Evolutionary conservation across 2,113 vertebrate species (phyloP), one percentile per base, ranked within the genome.

Genomic region (Callithrix jacchus): DNA sequence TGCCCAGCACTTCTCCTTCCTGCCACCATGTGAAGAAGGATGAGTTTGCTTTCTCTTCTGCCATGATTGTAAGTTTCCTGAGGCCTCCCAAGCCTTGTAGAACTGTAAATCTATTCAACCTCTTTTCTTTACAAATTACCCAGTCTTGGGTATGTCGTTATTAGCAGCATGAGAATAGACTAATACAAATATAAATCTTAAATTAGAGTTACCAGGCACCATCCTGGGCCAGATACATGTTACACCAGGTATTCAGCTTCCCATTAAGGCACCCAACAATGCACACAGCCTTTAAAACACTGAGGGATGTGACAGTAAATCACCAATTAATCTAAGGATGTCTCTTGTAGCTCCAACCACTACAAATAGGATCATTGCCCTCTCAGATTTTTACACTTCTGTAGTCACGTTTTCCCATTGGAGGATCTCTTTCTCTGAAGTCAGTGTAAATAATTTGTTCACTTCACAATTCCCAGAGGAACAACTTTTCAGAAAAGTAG

Each of bases 391-490:
- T 8, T 64, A 49, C n/a, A 35, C 16, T 52, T 82, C 82, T 77
- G 20, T 14, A 30, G 18, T 52, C 73, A 52, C 14, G 18, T 47
- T 88, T 89, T 93, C 37, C 66, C 45, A 27, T 10, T 17, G 42
- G n/a, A 73, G 95, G 21, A 4, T 4, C 40, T 93, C 49, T 93
- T 47, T 83, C 35, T 97, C 52, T 87, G 54, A 93, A 81, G 25
- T 77, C 27, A 54, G 10, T 35, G 27, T 90, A 47, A 89, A 81
- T 84, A 82, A 68, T 90, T 81, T 13, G n/a, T 89, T 84, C 23
- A 76, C 12, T 89, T 94, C n/a, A 79, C 45, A 93, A 77, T 95
- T 94, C 73, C 77, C 42, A 77, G 49, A 91, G 58, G n/a, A 95
- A 32, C 27, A 80, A 42, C 61, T 82, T 91, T 92, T 88, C 42